phyloP scores from a whole-genome alignment of 2,113 vertebrate genomes.

The Jaculus jaculus region DNA sequence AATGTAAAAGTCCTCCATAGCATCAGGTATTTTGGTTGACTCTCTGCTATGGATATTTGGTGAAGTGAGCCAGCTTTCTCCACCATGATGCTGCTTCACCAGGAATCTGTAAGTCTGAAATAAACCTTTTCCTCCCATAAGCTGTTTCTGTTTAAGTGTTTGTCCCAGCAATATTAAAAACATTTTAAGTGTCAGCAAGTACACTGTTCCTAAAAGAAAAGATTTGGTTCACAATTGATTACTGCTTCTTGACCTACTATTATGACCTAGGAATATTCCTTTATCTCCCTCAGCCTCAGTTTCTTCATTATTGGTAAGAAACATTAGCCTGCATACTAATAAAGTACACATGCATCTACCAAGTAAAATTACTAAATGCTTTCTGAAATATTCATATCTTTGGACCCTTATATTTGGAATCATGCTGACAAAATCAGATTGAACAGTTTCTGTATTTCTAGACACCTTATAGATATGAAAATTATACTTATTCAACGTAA shows the following conservation, averaged over 20 bases:
- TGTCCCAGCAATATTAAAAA: not conserved
- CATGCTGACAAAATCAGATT: not conserved
- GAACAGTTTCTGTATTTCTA: not conserved
- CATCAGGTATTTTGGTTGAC: no score
- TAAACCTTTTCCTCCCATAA: no score
- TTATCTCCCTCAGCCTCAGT: not conserved
- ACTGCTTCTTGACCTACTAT: not conserved
- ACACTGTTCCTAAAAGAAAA: not conserved
- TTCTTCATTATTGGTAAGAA: slow-evolving; percentile 4
- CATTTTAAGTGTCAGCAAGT: not conserved
- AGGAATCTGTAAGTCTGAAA: no score
- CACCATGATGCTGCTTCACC: no score
- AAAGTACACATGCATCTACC: not conserved
- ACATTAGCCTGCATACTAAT: not conserved
- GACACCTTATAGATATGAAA: slow-evolving; percentile 21
- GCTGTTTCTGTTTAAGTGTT: no score
- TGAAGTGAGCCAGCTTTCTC: no score
- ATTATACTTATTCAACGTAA: not conserved
- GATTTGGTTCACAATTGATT: not conserved
- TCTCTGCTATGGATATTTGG: no score
- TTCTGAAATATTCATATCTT: not conserved
- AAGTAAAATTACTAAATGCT: slow-evolving; percentile 41
- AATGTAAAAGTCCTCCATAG: no score
- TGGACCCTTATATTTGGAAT: not conserved
- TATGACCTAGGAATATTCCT: not conserved